Percentiles rank a stretch among this genome's conserved stretches.
Evolutionary conservation across 2,113 vertebrate genomes (phyloP).

Genomic region (Rissa tridactyla): DNA sequence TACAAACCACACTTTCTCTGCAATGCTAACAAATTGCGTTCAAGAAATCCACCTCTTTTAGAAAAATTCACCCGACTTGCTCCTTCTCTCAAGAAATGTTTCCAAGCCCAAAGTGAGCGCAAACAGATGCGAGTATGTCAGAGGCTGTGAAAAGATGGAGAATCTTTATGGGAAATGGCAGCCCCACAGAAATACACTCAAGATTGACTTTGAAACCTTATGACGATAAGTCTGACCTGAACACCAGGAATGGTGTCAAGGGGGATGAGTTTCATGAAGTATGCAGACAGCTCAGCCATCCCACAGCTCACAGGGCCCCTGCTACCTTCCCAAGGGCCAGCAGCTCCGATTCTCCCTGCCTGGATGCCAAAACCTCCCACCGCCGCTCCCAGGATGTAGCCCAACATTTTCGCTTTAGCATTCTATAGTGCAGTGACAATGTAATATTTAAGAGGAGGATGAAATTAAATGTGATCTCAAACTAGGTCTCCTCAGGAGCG

Average conservation of each 20-base stretch:
- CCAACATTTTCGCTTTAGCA: neutral
- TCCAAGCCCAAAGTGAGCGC: neutral
- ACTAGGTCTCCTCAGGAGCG: neutral
- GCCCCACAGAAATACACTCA: neutral
- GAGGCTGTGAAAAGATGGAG: neutral
- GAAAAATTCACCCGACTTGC: neutral
- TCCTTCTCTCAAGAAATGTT: neutral
- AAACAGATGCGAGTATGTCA: neutral
- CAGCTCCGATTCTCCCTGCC: fast-evolving
- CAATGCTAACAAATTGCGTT: neutral
- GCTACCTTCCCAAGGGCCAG: neutral
- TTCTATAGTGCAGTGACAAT: neutral
- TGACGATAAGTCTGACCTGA: fast-evolving
- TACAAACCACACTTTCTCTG: neutral
- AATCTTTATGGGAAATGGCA: neutral
- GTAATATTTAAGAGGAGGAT: conserved; percentile 28
- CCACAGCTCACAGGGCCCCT: neutral
- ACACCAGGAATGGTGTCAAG: neutral
- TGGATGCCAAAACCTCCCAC: neutral
- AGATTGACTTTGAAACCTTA: neutral
- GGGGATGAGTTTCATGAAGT: neutral
- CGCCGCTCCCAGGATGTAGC: neutral
- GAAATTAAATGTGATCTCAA: conserved; percentile 32
- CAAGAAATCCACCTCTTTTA: neutral
- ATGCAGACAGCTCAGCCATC: neutral